Base-by-base conservation (phyloP, 2,888 invertebrate species). In the Phrixothrix hirtus region DNA sequence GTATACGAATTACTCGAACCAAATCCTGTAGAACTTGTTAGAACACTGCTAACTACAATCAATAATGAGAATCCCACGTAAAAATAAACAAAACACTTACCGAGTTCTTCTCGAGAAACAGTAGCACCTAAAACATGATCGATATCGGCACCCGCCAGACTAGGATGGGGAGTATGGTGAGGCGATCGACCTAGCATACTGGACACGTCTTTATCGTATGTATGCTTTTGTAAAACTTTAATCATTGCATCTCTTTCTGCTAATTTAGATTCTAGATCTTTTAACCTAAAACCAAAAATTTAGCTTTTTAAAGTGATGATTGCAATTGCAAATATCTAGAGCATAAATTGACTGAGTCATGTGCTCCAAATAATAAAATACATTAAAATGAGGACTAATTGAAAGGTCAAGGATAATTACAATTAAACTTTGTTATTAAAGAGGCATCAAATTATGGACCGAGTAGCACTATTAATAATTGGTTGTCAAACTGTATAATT, bases 171-270 rank as follows among this genome's bases (percentile, higher is more conserved):
- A 25, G 78, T 79, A 54, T 79, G 79, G 66, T 78, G 78, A 5
- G 77, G 77, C 7, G 77, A 77, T 48, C 76, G 68, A 27, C 76
- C 75, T 48, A 79, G 64, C 69, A 79, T 78, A 61, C 76, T 78
- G 17, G 79, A 78, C 65, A 85, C 85, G 42, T 86, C 86, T 60
- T 86, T 85, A 66, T 86, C 87, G 44, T 82, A 82, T 0, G 88
- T 87, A 70, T 89, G 88, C 63, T 88, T 88, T 77, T 93, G 92
- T 30, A 93, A 79, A 13, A 92, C 91, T 64, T 88, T 85, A 63
- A 95, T 91, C 89, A 94, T 91, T 0, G 92, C 92, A 71, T 95
- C 93, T 48, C 88, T 85, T 72, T 94, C 93, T 0, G 91, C 90
- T 47, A 94, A 81, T 70, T 92, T 90, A 2, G 91, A 90, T 74